phyloP scores from a whole-genome alignment of 1,140 invertebrate species.

The Branchinecta lynchi region DNA sequence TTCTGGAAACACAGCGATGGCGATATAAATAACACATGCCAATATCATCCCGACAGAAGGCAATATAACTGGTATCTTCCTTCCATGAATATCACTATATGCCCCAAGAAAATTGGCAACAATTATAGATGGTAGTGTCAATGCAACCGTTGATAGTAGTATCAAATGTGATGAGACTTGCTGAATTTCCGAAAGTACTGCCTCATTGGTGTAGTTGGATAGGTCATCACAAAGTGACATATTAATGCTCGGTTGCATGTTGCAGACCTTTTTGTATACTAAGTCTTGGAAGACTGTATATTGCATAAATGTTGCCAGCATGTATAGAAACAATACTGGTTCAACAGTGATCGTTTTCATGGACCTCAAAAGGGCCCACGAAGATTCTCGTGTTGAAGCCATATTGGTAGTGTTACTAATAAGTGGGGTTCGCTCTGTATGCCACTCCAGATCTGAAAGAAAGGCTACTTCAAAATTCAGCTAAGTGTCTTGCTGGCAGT shows the following conservation, averaged over 20 bases:
- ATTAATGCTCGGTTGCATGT: slow-evolving; percentile 22
- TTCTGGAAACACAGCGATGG: slow-evolving; percentile 29
- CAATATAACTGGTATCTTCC: slow-evolving; percentile 34
- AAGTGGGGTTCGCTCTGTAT: too few species aligned
- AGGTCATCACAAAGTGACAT: slow-evolving; percentile 26
- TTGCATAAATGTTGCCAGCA: slow-evolving; percentile 34
- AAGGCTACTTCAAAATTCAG: too few species aligned
- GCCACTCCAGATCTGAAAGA: too few species aligned
- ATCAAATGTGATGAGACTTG: slow-evolving; percentile 31
- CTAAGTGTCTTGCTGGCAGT: too few species aligned
- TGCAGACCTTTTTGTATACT: slow-evolving; percentile 34
- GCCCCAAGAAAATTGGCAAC: slow-evolving; percentile 31
- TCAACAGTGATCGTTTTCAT: slow-evolving; percentile 30
- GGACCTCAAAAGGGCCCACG: too few species aligned
- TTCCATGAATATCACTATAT: slow-evolving; percentile 32
- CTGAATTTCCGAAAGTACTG: slow-evolving; percentile 29
- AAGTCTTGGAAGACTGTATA: slow-evolving; percentile 35
- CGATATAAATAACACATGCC: slow-evolving; percentile 29
- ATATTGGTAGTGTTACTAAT: too few species aligned
- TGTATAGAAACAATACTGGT: slow-evolving; percentile 36
- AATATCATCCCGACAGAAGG: slow-evolving; percentile 33
- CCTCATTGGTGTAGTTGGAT: slow-evolving; percentile 24
- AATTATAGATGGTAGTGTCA: slow-evolving; percentile 33
- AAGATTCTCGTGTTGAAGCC: too few species aligned
- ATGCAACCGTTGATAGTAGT: slow-evolving; percentile 29